Evolutionary conservation across 1,140 invertebrate genomes (phyloP).

Genomic region (Limonius californicus): DNA sequence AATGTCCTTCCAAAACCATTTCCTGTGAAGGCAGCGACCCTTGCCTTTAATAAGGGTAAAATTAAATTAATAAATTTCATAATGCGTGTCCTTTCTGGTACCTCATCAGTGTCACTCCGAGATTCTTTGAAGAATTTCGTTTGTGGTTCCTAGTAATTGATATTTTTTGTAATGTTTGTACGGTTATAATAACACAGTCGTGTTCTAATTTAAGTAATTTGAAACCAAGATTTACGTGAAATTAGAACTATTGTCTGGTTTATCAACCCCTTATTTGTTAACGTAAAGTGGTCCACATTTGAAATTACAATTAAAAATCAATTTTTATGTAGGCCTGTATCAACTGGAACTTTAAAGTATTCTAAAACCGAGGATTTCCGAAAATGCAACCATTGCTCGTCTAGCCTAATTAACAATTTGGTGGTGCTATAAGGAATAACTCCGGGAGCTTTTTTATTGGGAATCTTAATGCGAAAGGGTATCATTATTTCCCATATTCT

Average conservation of each 20-base stretch:
- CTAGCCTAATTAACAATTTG: background rate
- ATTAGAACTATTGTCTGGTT: background rate
- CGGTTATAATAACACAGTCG: background rate
- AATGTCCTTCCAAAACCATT: background rate
- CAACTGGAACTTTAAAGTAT: too few species aligned
- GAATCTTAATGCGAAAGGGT: too few species aligned
- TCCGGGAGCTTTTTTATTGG: too few species aligned
- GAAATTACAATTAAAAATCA: too few species aligned
- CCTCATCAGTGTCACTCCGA: background rate
- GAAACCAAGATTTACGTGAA: background rate
- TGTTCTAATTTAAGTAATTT: background rate
- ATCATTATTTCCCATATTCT: too few species aligned
- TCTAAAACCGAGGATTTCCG: too few species aligned
- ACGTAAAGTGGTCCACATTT: too few species aligned
- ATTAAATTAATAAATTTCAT: background rate
- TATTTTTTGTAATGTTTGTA: background rate
- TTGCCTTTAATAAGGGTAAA: background rate
- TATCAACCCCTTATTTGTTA: too few species aligned
- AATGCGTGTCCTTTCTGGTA: background rate
- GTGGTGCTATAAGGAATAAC: too few species aligned
- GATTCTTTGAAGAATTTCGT: background rate
- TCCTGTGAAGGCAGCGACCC: background rate
- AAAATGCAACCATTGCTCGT: too few species aligned
- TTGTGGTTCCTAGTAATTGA: background rate
- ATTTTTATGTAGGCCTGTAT: too few species aligned